These are phyloP conservation scores for Epizoanthus rinbou DNA, from an alignment of 92 coral and sea anemone species.

Conservation along the genomic window DNA sequence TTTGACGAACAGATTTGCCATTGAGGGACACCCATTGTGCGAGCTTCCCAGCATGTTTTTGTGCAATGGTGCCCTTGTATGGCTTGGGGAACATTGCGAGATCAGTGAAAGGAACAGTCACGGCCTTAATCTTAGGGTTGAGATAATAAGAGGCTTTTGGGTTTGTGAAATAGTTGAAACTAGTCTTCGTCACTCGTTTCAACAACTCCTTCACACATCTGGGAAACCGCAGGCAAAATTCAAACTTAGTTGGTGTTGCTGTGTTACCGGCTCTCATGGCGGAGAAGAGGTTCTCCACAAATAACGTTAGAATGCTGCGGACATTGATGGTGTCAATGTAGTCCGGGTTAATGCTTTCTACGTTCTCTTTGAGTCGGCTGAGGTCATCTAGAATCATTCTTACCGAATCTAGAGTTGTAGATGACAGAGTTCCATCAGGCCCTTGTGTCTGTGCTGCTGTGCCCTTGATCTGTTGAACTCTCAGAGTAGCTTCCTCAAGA, in stretches of 20 bases:
- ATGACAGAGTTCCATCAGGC: slow-evolving; percentile 51
- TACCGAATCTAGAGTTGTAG: slow-evolving; percentile 42
- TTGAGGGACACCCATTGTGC: slow-evolving; percentile 53
- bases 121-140: slow-evolving; percentile 50
- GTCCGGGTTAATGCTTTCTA: slow-evolving; percentile 39
- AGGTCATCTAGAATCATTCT: slow-evolving; percentile 49
- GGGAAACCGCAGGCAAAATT: slow-evolving; percentile 51
- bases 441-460: slow-evolving; percentile 59
- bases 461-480: slow-evolving; percentile 60
- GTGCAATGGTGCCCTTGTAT: slow-evolving; percentile 46
- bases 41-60: slow-evolving; percentile 47
- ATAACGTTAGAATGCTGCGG: slow-evolving; percentile 43
- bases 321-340: slow-evolving; percentile 43
- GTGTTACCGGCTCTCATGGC: slow-evolving; percentile 51
- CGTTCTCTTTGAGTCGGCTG: slow-evolving; percentile 47
- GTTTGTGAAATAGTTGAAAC: slow-evolving; percentile 55
- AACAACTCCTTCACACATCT: slow-evolving; percentile 50
- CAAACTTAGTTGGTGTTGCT: slow-evolving; percentile 47
- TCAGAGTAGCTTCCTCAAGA: slow-evolving; percentile 57
- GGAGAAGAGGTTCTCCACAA: slow-evolving; percentile 53
- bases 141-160: slow-evolving; percentile 58
- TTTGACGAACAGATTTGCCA: slow-evolving; percentile 56
- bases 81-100: slow-evolving; percentile 58
- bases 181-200: slow-evolving; percentile 50
- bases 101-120: slow-evolving; percentile 31